These are phyloP conservation scores for Oedothorax gibbosus DNA, from an alignment of 1,140 invertebrate species.

Conservation along the genomic window DNA sequence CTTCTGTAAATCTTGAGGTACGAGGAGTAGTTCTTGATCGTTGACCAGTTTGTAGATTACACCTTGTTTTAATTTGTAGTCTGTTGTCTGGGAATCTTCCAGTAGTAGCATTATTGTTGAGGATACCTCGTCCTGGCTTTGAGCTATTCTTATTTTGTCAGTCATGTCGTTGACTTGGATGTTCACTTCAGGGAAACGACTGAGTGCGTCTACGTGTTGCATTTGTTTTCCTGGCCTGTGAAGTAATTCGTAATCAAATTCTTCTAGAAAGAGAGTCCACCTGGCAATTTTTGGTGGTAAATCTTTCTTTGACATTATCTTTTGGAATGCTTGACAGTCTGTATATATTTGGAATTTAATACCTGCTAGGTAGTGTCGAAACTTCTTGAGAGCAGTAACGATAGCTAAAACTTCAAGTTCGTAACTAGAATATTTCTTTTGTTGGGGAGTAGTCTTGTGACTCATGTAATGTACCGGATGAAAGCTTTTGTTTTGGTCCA, in stretches of 20 bases:
- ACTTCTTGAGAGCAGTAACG: slow-evolving; percentile 10
- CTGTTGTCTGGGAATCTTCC: neutral
- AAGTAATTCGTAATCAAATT: neutral
- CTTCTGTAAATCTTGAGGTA: neutral
- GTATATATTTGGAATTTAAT: slow-evolving; percentile 42
- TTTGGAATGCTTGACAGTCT: slow-evolving; percentile 14
- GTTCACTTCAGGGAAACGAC: neutral
- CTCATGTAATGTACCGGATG: slow-evolving; percentile 26
- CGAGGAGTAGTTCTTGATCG: neutral
- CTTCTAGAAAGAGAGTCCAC: neutral
- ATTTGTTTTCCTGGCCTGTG: neutral
- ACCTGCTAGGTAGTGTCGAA: slow-evolving; percentile 21
- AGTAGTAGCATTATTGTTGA: neutral
- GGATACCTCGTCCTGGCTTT: neutral
- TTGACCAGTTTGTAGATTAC: too few species aligned
- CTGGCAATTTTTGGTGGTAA: neutral
- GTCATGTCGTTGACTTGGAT: neutral
- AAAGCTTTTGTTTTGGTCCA: slow-evolving; percentile 62
- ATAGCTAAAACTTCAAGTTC: slow-evolving; percentile 27
- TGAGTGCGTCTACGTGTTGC: neutral
- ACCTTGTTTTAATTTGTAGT: neutral
- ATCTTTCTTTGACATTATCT: neutral
- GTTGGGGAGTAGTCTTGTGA: slow-evolving; percentile 7
- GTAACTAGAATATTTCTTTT: slow-evolving; percentile 22
- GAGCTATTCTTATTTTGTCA: neutral